Evolutionary conservation across 1,140 invertebrate genomes (phyloP).

Genomic region (Penaeus chinensis): DNA sequence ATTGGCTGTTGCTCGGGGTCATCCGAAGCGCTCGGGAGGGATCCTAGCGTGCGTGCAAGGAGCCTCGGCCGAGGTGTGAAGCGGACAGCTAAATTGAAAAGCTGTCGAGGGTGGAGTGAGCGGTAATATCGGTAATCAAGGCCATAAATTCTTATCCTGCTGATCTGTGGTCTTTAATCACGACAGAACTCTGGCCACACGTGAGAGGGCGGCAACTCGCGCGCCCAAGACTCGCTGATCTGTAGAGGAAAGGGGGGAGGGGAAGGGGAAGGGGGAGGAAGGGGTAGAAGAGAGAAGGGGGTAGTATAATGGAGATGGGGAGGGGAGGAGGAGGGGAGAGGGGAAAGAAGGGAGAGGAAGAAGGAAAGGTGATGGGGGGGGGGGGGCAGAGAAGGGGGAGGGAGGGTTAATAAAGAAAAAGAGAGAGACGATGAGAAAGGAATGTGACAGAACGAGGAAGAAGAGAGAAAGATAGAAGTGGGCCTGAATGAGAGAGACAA

Average conservation of each 20-base stretch:
- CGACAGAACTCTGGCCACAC: slow-evolving; percentile 38
- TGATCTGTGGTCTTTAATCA: slow-evolving; percentile 43
- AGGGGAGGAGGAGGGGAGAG: neutral
- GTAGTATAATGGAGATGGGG: neutral
- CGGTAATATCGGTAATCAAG: slow-evolving; percentile 41
- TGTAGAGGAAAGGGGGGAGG: neutral
- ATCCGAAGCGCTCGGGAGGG: neutral
- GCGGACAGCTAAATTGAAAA: slow-evolving; percentile 50
- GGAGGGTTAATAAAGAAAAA: neutral
- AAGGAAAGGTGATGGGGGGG: too few species aligned
- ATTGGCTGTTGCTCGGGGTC: neutral
- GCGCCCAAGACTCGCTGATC: neutral
- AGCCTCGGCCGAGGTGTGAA: slow-evolving; percentile 35
- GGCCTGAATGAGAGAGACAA: too few species aligned
- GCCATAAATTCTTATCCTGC: slow-evolving; percentile 45
- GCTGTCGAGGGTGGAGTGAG: slow-evolving; percentile 46
- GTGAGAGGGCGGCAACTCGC: neutral
- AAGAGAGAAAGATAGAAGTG: neutral
- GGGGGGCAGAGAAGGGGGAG: neutral
- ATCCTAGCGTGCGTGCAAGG: slow-evolving; percentile 4
- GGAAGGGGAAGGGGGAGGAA: neutral
- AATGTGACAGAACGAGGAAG: neutral
- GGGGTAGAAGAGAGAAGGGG: neutral
- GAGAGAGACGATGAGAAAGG: neutral
- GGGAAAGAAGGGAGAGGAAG: neutral